These are phyloP conservation scores for Saccopteryx bilineata DNA, from an alignment of 2,113 vertebrate genomes.

Conservation along the genomic window DNA sequence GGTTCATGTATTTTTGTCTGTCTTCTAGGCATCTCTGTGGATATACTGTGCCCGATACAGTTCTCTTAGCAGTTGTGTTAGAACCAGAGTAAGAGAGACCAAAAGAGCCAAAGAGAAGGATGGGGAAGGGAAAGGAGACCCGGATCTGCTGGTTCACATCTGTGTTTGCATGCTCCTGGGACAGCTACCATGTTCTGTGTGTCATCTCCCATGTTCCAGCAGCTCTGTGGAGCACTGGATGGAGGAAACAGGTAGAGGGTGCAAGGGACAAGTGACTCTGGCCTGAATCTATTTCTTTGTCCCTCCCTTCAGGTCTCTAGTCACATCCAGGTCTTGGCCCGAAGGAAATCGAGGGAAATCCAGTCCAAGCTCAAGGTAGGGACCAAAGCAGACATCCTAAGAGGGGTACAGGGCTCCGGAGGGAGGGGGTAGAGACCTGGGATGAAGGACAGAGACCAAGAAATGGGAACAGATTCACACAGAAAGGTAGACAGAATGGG, in stretches of 20 bases:
- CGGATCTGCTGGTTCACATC: neutral
- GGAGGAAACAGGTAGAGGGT: neutral
- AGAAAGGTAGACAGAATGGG: neutral
- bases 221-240: neutral
- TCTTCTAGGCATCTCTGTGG: neutral
- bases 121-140: neutral
- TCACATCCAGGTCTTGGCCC: conserved; percentile 87
- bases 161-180: neutral
- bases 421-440: neutral
- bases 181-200: neutral
- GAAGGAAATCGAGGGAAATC: conserved; percentile 86
- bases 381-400: neutral
- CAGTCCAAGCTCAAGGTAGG: conserved; percentile 87
- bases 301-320: conserved; percentile 83
- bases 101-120: neutral
- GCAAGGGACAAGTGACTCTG: neutral
- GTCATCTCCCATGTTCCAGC: neutral
- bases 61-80: neutral
- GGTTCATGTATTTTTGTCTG: neutral
- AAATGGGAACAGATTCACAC: neutral
- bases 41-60: neutral
- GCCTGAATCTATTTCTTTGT: neutral
- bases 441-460: conserved; percentile 12
- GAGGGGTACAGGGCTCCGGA: neutral
- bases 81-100: neutral